Conservation (phyloP, 2,113 vertebrate species). For the Hystrix cristata region DNA sequence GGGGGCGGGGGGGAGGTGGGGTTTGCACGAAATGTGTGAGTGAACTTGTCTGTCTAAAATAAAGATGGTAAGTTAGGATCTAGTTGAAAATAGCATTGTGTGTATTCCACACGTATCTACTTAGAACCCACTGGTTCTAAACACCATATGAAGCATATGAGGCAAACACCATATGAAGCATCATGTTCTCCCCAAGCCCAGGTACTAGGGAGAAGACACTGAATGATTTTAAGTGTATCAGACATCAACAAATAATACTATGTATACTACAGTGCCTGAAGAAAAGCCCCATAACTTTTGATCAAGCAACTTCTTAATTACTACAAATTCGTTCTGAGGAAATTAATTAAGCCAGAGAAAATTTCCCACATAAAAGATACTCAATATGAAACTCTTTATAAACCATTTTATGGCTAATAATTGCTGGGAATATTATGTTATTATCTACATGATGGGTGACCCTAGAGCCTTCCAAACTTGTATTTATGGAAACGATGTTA, state of each 20-base stretch:
- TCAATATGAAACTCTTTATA: neutral
- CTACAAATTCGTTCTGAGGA: slow-evolving; percentile 37
- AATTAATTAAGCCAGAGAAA: slow-evolving; percentile 32
- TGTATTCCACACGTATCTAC: neutral
- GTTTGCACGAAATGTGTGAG: neutral
- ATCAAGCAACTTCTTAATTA: slow-evolving; percentile 2
- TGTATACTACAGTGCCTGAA: neutral
- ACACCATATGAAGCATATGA: too few species aligned
- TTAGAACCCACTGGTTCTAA: neutral
- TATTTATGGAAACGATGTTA: neutral
- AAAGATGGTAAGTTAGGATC: neutral
- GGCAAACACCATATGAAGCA: too few species aligned
- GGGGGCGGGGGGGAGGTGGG: neutral
- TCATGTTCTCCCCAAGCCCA: neutral
- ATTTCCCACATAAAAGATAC: slow-evolving; percentile 4
- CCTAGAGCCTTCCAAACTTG: neutral
- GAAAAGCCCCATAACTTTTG: neutral
- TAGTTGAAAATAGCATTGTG: neutral
- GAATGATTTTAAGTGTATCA: neutral
- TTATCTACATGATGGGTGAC: neutral
- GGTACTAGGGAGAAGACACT: neutral
- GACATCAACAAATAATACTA: slow-evolving; percentile 1
- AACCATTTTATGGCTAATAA: neutral
- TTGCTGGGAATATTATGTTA: neutral
- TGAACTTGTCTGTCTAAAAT: neutral